Conservation (phyloP, 2,888 invertebrate species). For the Rhynchonema sp. region DNA sequence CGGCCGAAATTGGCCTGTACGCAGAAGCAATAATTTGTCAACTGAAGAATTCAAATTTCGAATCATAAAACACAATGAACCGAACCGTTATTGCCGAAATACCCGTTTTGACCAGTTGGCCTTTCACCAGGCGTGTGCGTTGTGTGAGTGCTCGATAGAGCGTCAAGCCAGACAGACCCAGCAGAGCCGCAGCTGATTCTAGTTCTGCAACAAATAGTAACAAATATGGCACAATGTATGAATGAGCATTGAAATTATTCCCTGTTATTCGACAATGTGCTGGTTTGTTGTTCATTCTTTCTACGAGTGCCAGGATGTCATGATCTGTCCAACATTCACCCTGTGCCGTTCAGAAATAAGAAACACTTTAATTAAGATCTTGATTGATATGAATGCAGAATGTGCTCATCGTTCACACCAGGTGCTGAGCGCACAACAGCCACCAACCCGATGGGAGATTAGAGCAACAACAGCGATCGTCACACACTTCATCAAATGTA, state of each 20-base stretch:
- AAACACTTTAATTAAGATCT: not conserved
- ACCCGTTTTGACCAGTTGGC: not conserved
- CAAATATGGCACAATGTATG: too few relatives aligned
- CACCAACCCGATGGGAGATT: too few relatives aligned
- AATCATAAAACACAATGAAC: not conserved
- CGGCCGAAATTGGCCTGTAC: not conserved
- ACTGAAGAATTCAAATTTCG: not conserved
- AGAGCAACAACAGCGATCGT: too few relatives aligned
- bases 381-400: too few relatives aligned
- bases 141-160: constrained; percentile 56
- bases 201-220: constrained; percentile 38
- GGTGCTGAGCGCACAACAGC: too few relatives aligned
- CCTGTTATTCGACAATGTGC: too few relatives aligned
- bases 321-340: not conserved
- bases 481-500: too few relatives aligned
- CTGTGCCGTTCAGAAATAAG: not conserved
- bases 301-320: not conserved
- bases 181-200: constrained; percentile 60
- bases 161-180: constrained; percentile 54
- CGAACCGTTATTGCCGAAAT: not conserved
- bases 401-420: too few relatives aligned
- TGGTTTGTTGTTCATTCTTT: not conserved
- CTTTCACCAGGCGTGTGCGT: not conserved
- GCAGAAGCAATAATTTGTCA: too few relatives aligned
- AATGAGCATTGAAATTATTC: too few relatives aligned